Evolutionary conservation across 2,888 invertebrate genomes (phyloP).

Genomic region (Esperia sulphurella): DNA sequence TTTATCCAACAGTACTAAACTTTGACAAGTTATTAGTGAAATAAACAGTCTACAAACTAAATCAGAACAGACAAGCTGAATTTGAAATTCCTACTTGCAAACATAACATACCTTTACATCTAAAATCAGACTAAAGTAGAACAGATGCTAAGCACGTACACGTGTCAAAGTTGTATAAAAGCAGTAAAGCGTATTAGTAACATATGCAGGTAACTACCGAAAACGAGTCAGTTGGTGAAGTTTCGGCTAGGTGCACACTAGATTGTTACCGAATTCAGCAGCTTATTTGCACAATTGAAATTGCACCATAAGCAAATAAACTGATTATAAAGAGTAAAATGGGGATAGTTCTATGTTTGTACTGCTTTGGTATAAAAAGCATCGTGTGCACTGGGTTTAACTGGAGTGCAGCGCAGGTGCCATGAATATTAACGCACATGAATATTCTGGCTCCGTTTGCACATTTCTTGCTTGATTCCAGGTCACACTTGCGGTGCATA

Average conservation of each 20-base stretch:
- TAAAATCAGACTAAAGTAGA: too few relatives aligned
- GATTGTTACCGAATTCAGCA: neutral
- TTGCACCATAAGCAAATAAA: too few relatives aligned
- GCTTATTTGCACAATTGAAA: neutral
- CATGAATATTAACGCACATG: conserved; percentile 72
- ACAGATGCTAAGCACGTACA: neutral
- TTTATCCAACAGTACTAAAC: too few relatives aligned
- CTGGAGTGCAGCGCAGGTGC: conserved; percentile 52
- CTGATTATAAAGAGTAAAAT: too few relatives aligned
- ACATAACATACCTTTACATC: neutral
- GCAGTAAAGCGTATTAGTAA: neutral
- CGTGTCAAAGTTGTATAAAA: conserved; percentile 1
- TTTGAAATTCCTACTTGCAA: neutral
- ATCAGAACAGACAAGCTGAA: too few relatives aligned
- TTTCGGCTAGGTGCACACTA: neutral
- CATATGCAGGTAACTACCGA: neutral
- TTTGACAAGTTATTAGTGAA: too few relatives aligned
- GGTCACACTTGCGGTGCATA: conserved; percentile 23
- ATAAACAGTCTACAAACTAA: too few relatives aligned
- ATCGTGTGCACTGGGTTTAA: conserved; percentile 27
- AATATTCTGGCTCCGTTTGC: conserved; percentile 67
- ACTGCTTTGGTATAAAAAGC: neutral
- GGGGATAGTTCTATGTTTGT: too few relatives aligned
- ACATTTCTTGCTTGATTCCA: conserved; percentile 55
- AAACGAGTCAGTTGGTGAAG: neutral